Evolutionary conservation across 2,888 invertebrate species (phyloP).

Genomic region (Ophioninae sp.): DNA sequence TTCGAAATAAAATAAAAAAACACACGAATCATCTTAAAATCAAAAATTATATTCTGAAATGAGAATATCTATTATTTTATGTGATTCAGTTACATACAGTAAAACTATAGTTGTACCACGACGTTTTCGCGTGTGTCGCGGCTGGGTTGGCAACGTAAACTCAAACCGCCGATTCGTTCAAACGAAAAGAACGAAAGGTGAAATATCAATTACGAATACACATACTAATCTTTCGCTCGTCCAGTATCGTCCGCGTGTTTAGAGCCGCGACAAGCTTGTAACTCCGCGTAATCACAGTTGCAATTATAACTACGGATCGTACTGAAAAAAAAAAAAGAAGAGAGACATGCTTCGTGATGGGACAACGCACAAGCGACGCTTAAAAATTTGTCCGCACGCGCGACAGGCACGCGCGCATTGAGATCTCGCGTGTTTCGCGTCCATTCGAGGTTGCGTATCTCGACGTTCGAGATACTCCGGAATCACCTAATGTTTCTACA

Average conservation of each 20-base stretch:
- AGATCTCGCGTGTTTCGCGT: neutral
- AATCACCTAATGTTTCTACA: constrained; percentile 2
- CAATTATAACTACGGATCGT: constrained; percentile 33
- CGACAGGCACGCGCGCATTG: constrained; percentile 11
- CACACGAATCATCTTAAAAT: constrained; percentile 57
- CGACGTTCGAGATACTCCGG: neutral
- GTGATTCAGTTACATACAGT: constrained; percentile 67
- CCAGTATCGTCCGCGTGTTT: constrained; percentile 1
- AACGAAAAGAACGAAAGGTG: constrained; percentile 9
- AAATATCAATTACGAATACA: constrained; percentile 14
- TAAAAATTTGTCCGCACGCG: constrained; percentile 33
- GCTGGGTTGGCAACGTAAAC: neutral
- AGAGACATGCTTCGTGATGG: neutral
- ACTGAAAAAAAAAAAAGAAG: constrained; percentile 14
- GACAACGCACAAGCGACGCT: constrained; percentile 7
- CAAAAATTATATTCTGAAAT: constrained; percentile 74
- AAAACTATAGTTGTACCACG: constrained; percentile 58
- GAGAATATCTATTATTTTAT: constrained; percentile 67
- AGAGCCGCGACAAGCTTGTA: constrained; percentile 1
- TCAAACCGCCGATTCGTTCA: neutral
- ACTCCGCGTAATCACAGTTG: constrained; percentile 40
- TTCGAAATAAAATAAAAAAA: neutral
- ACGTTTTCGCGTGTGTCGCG: constrained; percentile 9
- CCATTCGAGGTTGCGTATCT: neutral
- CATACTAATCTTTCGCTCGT: constrained; percentile 1